phyloP scores from a whole-genome alignment of 2,113 vertebrate genomes.

The Epinephelus cyanopodus region DNA sequence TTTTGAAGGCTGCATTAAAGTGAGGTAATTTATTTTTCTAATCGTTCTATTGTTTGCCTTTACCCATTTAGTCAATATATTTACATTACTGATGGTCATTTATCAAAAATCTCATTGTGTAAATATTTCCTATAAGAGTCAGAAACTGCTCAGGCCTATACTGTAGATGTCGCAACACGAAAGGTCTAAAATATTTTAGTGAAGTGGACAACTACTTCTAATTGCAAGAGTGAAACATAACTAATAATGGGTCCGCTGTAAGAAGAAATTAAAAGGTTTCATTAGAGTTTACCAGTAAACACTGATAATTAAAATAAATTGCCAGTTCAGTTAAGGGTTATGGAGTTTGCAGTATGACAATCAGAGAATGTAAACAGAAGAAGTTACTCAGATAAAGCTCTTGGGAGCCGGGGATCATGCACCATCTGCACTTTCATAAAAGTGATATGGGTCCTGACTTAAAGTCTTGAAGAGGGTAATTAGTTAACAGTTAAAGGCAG shows the following conservation, averaged over 20 bases:
- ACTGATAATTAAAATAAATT: not conserved
- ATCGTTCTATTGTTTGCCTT: no score
- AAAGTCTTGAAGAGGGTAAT: conserved; percentile 72
- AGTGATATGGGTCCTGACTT: conserved; percentile 38
- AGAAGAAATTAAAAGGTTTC: not conserved
- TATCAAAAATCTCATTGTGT: no score
- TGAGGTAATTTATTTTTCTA: no score
- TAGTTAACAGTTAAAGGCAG: conserved; percentile 68
- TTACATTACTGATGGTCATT: no score
- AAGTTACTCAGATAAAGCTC: conserved; percentile 2
- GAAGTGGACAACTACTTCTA: not conserved
- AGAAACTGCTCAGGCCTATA: no score
- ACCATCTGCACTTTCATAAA: conserved; percentile 25
- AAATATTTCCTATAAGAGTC: no score
- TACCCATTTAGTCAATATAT: no score
- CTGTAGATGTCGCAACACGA: not conserved
- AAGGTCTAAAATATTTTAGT: not conserved
- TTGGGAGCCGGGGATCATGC: conserved; percentile 12
- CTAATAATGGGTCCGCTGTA: not conserved
- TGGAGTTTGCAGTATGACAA: not conserved
- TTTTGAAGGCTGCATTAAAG: no score
- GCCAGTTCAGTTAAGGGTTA: not conserved
- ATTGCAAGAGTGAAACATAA: not conserved
- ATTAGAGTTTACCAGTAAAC: not conserved
- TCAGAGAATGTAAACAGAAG: not conserved